phyloP scores from a whole-genome alignment of 1,140 invertebrate species.

The Lethrus apterus region DNA sequence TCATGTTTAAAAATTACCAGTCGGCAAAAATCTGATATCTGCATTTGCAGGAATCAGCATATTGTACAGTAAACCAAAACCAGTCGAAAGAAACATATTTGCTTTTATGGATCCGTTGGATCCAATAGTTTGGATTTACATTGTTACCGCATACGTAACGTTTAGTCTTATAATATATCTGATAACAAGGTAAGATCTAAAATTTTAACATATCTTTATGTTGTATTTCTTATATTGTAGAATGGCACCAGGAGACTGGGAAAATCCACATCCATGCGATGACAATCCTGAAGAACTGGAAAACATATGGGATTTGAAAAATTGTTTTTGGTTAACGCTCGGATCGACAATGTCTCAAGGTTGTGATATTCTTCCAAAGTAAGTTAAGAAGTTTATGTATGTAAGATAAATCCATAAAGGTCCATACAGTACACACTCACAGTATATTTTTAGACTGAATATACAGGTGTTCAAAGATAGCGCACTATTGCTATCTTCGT shows the following conservation, averaged over 20 bases:
- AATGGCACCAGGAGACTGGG: conserved; percentile 79
- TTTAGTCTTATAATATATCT: conserved; percentile 75
- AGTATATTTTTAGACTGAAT: no score
- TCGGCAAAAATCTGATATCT: not conserved
- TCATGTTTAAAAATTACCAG: not conserved
- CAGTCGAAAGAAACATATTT: conserved; percentile 65
- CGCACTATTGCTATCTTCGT: no score
- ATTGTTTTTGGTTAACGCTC: conserved; percentile 66
- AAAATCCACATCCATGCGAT: conserved; percentile 75
- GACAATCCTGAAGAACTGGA: conserved; percentile 67
- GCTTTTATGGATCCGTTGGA: conserved; percentile 82
- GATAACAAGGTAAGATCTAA: conserved; percentile 57
- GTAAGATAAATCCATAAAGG: no score
- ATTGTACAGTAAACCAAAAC: conserved; percentile 61
- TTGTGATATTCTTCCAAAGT: conserved; percentile 70
- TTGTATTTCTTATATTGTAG: conserved; percentile 41
- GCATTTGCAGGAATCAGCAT: conserved; percentile 60
- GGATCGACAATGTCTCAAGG: conserved; percentile 74
- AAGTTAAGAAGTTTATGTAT: conserved; percentile 21
- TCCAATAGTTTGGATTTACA: conserved; percentile 85
- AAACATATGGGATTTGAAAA: conserved; percentile 67
- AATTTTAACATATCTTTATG: not conserved
- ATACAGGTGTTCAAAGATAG: conserved; percentile 5
- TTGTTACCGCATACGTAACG: conserved; percentile 74
- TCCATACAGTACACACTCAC: no score